Evolutionary conservation across 2,888 invertebrate genomes (phyloP).

Genomic region (Tricholauxania praeusta): DNA sequence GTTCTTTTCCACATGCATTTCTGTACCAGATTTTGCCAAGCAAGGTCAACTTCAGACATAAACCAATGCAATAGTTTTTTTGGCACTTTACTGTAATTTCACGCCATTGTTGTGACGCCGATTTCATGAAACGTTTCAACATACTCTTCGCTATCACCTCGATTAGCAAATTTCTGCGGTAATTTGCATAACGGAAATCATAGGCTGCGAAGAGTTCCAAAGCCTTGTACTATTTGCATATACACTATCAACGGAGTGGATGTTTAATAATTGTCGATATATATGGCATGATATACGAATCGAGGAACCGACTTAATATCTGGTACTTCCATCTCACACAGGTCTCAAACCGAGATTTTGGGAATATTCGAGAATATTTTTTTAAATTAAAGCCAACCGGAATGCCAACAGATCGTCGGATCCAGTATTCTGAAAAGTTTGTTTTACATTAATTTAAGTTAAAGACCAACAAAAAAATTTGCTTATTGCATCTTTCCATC

Average conservation of each 20-base stretch:
- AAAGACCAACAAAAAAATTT: too few species aligned
- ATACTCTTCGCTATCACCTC: conserved; percentile 32
- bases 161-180: conserved; percentile 34
- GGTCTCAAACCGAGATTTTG: conserved; percentile 20
- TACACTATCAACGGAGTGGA: not conserved
- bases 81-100: conserved; percentile 40
- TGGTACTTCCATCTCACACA: not conserved
- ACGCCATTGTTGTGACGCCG: conserved; percentile 35
- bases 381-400: too few species aligned
- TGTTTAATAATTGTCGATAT: conserved; percentile 31
- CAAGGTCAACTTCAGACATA: conserved; percentile 24
- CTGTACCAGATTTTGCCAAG: conserved; percentile 37
- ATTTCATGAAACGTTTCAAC: conserved; percentile 37
- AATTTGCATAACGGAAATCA: conserved; percentile 6
- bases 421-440: too few species aligned
- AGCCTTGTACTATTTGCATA: too few species aligned
- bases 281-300: conserved; percentile 17
- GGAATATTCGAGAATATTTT: too few species aligned
- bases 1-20: conserved; percentile 34
- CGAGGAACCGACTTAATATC: not conserved
- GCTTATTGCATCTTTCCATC: too few species aligned
- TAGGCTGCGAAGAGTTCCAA: too few species aligned
- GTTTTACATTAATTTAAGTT: too few species aligned
- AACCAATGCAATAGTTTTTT: not conserved
- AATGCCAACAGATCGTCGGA: too few species aligned